Base-by-base conservation (phyloP, 2,888 invertebrate genomes). In the Oxyteleia sp. region DNA sequence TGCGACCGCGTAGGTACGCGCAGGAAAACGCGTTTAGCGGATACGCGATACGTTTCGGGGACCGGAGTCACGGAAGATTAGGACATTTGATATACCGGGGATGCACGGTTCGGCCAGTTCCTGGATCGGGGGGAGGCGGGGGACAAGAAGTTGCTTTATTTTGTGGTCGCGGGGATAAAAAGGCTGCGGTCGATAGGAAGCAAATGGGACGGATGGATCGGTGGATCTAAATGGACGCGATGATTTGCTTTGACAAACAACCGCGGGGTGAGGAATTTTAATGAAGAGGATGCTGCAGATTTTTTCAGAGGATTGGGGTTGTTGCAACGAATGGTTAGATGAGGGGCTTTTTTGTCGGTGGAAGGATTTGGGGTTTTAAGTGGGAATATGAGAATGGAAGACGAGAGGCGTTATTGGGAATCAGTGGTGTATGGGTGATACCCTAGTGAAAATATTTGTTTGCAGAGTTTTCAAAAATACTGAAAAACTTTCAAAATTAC, bases 11-110 rank as follows among this genome's bases (percentile, higher is more conserved):
- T 43, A 57, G 20, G 18, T 59, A 57, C 23, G 49, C 41, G 43
- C 47, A 69, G 66, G 63, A 45, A 71, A 64, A 47, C 20, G 29
- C 51, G 53, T 53, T 68, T 51, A 1, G 32, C 49, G 38, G 69
- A 69, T 69, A 61, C 35, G n/a, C n/a, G n/a, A n/a, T n/a, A n/a
- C n/a, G n/a, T n/a, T n/a, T n/a, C n/a, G n/a, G n/a, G n/a, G n/a
- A n/a, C n/a, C n/a, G n/a, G n/a, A n/a, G n/a, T n/a, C n/a, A n/a
- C n/a, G n/a, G n/a, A n/a, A n/a, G n/a, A n/a, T n/a, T n/a, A n/a
- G n/a, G n/a, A n/a, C n/a, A n/a, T n/a, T n/a, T n/a, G n/a, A n/a
- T n/a, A n/a, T n/a, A n/a, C n/a, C n/a, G n/a, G n/a, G n/a, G n/a
- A n/a, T n/a, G n/a, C n/a, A n/a, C n/a, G n/a, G n/a, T n/a, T n/a